Conservation (phyloP, 1,140 invertebrate genomes). For the Drosophila albomicans region DNA sequence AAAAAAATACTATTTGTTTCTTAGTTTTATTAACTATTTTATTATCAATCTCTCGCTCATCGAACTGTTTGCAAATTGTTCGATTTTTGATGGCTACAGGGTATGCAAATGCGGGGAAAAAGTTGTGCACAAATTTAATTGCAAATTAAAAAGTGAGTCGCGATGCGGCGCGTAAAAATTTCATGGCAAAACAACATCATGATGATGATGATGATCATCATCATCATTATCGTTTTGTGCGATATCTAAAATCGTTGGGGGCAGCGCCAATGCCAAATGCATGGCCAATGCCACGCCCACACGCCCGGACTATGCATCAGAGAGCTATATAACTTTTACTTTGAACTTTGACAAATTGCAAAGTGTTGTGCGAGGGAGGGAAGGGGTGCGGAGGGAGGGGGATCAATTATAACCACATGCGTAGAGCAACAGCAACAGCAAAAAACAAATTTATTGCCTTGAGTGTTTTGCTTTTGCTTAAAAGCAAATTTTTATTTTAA, state of each 20-base stretch:
- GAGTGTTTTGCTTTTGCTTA: slow-evolving; percentile 30
- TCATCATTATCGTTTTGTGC: background rate
- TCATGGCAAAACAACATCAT: background rate
- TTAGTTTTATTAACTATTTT: background rate
- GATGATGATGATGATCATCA: background rate
- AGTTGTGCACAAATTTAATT: slow-evolving; percentile 47
- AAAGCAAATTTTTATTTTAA: slow-evolving; percentile 59
- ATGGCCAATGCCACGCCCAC: slow-evolving; percentile 44
- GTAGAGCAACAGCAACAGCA: background rate
- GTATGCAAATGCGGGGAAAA: slow-evolving; percentile 26
- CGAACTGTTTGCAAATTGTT: background rate
- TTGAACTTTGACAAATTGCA: slow-evolving; percentile 53
- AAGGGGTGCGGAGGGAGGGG: background rate
- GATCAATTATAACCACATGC: slow-evolving; percentile 25
- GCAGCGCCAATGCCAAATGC: slow-evolving; percentile 42
- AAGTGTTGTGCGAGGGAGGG: background rate
- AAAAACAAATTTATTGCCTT: slow-evolving; percentile 34
- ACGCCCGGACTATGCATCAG: background rate
- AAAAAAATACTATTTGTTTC: too few relatives aligned
- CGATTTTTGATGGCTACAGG: slow-evolving; percentile 14
- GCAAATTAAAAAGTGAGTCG: slow-evolving; percentile 57
- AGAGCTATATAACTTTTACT: slow-evolving; percentile 45
- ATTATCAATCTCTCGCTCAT: background rate
- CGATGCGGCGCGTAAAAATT: slow-evolving; percentile 55
- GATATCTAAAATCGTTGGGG: slow-evolving; percentile 17